A percentile compares a stretch with the other conserved stretches of the same genome.
Evolutionary conservation across 1,140 invertebrate species (phyloP).

Genomic region (Adoxophyes honmai): DNA sequence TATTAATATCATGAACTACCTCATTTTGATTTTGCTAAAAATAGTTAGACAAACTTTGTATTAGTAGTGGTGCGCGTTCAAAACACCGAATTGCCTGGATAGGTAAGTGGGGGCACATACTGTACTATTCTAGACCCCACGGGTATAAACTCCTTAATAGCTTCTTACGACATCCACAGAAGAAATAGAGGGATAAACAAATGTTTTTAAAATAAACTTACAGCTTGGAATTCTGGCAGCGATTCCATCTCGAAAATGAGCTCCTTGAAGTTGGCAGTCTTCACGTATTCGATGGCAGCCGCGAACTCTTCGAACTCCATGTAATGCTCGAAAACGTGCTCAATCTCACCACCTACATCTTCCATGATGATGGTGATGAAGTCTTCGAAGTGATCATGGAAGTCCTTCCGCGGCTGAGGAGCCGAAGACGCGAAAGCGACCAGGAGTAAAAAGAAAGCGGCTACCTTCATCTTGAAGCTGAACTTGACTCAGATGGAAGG

Average conservation of each 20-base stretch:
- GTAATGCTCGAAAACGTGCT: constrained; percentile 37
- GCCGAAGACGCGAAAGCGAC: constrained; percentile 36
- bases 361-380: constrained; percentile 48
- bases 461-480: constrained; percentile 43
- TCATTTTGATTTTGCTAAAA: no score
- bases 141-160: no score
- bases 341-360: constrained; percentile 35
- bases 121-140: no score
- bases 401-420: constrained; percentile 54
- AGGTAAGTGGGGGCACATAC: no score
- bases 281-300: constrained; percentile 38
- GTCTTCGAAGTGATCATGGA: constrained; percentile 61
- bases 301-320: constrained; percentile 52
- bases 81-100: no score
- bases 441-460: constrained; percentile 39
- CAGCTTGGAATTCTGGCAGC: constrained; percentile 58
- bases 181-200: no score
- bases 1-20: no score
- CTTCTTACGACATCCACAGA: no score
- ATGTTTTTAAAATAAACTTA: constrained; percentile 49
- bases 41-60: no score
- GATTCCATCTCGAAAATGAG: constrained; percentile 61
- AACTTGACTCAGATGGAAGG: not conserved
- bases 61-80: no score
- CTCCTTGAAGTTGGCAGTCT: constrained; percentile 42